Evolutionary conservation across 2,113 vertebrate genomes (phyloP).

Genomic region (human): GRCh38 chr3:107743001-107743500

Average conservation of each 20-base stretch:
- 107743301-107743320: neutral
- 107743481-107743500: neutral
- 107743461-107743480: slow-evolving; percentile 47
- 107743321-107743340: neutral
- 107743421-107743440: neutral
- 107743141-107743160: neutral
- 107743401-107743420: neutral
- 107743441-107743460: neutral
- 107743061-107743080: neutral
- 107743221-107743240: neutral
- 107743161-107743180: slow-evolving; percentile 25
- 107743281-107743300: neutral
- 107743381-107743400: neutral
- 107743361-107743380: neutral
- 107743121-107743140: neutral
- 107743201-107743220: neutral
- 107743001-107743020: neutral
- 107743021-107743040: slow-evolving; percentile 30
- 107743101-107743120: neutral
- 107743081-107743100: neutral
- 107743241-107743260: neutral
- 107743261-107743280: slow-evolving; percentile 8
- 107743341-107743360: neutral
- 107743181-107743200: neutral
- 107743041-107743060: neutral